Evolutionary conservation across 2,888 invertebrate species (phyloP).

Genomic region (Dusona sp.): DNA sequence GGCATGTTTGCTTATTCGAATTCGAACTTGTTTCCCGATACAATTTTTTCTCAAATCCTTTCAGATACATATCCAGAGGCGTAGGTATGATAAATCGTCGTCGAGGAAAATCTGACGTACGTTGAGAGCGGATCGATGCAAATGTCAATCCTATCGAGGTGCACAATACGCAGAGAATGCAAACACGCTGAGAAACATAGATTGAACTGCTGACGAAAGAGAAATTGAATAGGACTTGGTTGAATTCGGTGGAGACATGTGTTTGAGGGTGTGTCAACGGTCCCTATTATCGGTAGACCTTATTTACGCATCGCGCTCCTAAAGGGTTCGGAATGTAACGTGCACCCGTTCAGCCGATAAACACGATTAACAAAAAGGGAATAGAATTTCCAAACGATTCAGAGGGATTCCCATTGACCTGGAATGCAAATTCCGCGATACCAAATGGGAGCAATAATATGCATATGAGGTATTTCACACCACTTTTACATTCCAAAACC

Average conservation of each 20-base stretch:
- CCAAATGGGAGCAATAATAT: neutral
- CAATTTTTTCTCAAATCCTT: neutral
- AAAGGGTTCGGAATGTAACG: constrained; percentile 26
- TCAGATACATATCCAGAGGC: neutral
- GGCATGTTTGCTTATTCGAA: neutral
- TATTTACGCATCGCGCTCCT: constrained; percentile 73
- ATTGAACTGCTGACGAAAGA: constrained; percentile 23
- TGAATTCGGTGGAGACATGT: constrained; percentile 46
- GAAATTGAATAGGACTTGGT: neutral
- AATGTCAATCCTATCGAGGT: neutral
- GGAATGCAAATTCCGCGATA: constrained; percentile 14
- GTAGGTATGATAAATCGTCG: neutral
- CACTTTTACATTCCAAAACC: too few relatives aligned
- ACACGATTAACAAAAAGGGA: neutral
- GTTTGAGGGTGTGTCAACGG: constrained; percentile 74
- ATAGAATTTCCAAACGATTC: constrained; percentile 4
- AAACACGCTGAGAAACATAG: constrained; percentile 27
- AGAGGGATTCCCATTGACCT: constrained; percentile 12
- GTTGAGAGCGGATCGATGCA: neutral
- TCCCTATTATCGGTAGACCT: constrained; percentile 75
- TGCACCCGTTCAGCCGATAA: too few relatives aligned
- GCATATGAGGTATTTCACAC: too few relatives aligned
- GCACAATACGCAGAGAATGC: constrained; percentile 20
- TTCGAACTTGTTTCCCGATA: neutral
- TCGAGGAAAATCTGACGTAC: neutral